Evolutionary conservation across 2,888 invertebrate species (phyloP).

Genomic region (Synergus laeviventris): DNA sequence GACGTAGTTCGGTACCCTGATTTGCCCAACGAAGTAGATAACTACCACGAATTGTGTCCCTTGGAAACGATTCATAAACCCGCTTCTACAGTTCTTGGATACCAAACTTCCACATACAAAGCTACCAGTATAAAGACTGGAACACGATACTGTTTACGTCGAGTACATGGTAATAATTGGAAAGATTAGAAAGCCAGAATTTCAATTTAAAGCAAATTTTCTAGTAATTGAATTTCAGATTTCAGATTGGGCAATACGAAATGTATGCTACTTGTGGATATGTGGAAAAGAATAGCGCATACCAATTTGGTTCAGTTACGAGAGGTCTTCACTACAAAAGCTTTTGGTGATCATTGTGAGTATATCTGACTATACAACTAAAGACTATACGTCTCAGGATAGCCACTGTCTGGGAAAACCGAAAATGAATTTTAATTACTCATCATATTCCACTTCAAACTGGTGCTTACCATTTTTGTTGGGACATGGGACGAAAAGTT

Average conservation of each 20-base stretch:
- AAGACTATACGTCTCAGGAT: not conserved
- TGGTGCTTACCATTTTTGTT: no score
- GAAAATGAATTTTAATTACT: conserved; percentile 16
- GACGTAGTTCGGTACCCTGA: conserved; percentile 83
- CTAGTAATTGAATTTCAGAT: conserved; percentile 77
- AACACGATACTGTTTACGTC: conserved; percentile 88
- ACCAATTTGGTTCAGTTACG: conserved; percentile 95
- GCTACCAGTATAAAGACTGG: conserved; percentile 93
- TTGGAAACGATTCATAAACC: conserved; percentile 84
- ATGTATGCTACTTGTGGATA: conserved; percentile 89
- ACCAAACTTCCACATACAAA: conserved; percentile 91
- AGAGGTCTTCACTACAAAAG: conserved; percentile 96
- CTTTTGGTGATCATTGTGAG: conserved; percentile 97
- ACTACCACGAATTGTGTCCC: conserved; percentile 92
- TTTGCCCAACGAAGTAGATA: conserved; percentile 92
- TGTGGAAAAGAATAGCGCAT: conserved; percentile 97
- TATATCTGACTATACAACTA: conserved; percentile 59
- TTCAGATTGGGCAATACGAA: conserved; percentile 89
- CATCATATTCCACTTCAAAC: conserved; percentile 8
- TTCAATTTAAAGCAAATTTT: not conserved
- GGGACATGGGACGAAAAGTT: no score
- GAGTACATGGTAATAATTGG: conserved; percentile 85
- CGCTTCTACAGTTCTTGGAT: conserved; percentile 84
- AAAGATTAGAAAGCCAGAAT: not conserved
- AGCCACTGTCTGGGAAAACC: not conserved